These are phyloP conservation scores for Cromileptes altivelis DNA, from an alignment of 2,113 vertebrate genomes.

Conservation along the genomic window DNA sequence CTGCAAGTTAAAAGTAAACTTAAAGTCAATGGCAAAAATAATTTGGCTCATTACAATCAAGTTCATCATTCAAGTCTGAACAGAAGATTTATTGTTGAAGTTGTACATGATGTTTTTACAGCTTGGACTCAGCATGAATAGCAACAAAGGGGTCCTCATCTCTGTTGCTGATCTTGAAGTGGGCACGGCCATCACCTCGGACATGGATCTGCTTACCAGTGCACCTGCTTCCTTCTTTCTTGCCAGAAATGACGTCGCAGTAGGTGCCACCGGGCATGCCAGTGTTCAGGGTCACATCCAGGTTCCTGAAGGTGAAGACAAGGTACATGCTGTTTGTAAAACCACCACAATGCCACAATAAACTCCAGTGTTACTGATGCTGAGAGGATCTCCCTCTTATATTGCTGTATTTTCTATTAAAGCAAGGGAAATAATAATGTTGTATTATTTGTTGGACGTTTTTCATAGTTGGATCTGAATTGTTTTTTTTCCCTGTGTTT, in stretches of 20 bases:
- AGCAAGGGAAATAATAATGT: not conserved
- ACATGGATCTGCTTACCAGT: slow-evolving; percentile 88
- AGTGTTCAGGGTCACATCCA: slow-evolving; percentile 87
- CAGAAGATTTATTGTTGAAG: slow-evolving; percentile 6
- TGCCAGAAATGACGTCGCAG: slow-evolving; percentile 94
- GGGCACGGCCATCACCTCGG: slow-evolving; percentile 83
- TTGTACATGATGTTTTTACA: slow-evolving; percentile 61
- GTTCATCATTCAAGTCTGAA: not conserved
- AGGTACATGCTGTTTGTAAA: not conserved
- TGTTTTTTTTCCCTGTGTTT: too few relatives aligned
- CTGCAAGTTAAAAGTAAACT: not conserved
- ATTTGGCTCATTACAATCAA: too few relatives aligned
- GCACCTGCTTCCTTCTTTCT: slow-evolving; percentile 86
- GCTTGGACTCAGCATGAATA: slow-evolving; percentile 88
- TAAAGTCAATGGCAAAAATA: not conserved
- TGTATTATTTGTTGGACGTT: not conserved
- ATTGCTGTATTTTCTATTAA: not conserved
- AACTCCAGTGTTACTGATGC: not conserved
- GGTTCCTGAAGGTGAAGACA: slow-evolving; percentile 78
- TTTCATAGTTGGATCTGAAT: not conserved
- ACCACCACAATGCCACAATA: not conserved
- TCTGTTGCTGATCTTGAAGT: slow-evolving; percentile 88
- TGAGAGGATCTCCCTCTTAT: not conserved
- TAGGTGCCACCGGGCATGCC: slow-evolving; percentile 92
- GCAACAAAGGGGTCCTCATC: slow-evolving; percentile 92